Evolutionary conservation across 2,888 invertebrate genomes (phyloP).

Genomic region (Lamellibrachia satsuma): DNA sequence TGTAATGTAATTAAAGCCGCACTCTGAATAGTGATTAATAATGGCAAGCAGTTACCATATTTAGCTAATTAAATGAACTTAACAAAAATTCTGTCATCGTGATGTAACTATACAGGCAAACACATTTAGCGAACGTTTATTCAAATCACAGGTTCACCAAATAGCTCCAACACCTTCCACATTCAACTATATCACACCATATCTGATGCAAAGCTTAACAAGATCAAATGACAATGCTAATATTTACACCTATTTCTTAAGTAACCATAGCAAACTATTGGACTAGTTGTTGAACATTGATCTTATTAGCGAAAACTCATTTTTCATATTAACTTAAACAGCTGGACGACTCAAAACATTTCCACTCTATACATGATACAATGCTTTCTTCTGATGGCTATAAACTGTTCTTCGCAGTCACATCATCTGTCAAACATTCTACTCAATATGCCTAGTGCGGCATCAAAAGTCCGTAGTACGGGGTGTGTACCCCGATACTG

Average conservation of each 20-base stretch:
- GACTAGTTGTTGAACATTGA: background rate
- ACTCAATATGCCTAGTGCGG: conserved; percentile 44
- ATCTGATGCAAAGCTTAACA: background rate
- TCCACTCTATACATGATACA: background rate
- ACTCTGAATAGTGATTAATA: background rate
- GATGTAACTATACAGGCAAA: background rate
- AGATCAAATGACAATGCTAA: background rate
- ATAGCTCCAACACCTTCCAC: background rate
- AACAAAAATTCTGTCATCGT: background rate
- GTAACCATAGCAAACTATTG: background rate
- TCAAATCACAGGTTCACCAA: background rate
- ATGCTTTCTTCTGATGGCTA: background rate
- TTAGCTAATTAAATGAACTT: background rate
- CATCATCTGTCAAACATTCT: conserved; percentile 34
- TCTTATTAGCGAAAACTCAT: background rate
- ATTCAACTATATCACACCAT: background rate
- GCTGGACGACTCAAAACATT: background rate
- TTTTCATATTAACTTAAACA: background rate
- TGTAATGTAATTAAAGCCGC: too few relatives aligned
- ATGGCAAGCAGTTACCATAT: background rate
- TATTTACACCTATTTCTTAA: background rate
- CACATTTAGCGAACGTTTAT: background rate
- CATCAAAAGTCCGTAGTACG: conserved; percentile 54
- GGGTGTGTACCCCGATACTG: conserved; percentile 53
- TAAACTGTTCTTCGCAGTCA: background rate